A percentile compares a stretch with the other conserved stretches of the same genome.
These are phyloP conservation scores for Acanthoscelides obtectus DNA, from an alignment of 2,888 invertebrate species.

Conservation along the genomic window DNA sequence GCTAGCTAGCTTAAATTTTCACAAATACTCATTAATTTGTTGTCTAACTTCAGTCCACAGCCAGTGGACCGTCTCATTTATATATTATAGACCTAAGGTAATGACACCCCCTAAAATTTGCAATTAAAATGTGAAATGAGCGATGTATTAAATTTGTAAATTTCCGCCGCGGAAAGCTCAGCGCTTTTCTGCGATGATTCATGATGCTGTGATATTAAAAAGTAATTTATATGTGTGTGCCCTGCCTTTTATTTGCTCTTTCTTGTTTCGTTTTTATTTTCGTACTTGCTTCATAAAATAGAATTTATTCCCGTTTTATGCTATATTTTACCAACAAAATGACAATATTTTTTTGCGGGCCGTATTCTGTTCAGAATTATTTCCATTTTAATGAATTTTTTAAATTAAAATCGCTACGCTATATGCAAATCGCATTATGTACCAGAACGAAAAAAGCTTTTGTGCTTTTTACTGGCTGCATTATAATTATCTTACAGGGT, in stretches of 20 bases:
- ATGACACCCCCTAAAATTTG: constrained; percentile 27
- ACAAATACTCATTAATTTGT: no score
- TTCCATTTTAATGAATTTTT: constrained; percentile 22
- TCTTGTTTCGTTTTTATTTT: constrained; percentile 39
- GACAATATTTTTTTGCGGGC: constrained; percentile 26
- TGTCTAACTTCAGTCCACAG: no score
- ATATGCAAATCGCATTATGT: constrained; percentile 23
- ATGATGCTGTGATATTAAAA: constrained; percentile 47
- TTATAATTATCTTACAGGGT: not conserved
- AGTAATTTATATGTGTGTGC: constrained; percentile 47
- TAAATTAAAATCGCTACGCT: constrained; percentile 25
- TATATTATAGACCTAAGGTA: not conserved
- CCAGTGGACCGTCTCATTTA: no score
- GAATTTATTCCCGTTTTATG: constrained; percentile 37
- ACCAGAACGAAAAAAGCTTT: constrained; percentile 2
- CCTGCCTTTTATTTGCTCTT: constrained; percentile 39
- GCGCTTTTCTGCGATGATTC: constrained; percentile 44
- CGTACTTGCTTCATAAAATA: constrained; percentile 40
- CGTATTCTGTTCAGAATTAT: constrained; percentile 27
- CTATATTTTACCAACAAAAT: constrained; percentile 30
- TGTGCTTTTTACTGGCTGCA: not conserved
- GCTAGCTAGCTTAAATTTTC: no score
- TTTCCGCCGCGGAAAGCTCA: constrained; percentile 42
- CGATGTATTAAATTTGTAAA: constrained; percentile 44
- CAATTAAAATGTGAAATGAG: constrained; percentile 39